These are phyloP conservation scores for Dissostichus mawsoni DNA, from an alignment of 2,113 vertebrate genomes.

Conservation along the genomic window DNA sequence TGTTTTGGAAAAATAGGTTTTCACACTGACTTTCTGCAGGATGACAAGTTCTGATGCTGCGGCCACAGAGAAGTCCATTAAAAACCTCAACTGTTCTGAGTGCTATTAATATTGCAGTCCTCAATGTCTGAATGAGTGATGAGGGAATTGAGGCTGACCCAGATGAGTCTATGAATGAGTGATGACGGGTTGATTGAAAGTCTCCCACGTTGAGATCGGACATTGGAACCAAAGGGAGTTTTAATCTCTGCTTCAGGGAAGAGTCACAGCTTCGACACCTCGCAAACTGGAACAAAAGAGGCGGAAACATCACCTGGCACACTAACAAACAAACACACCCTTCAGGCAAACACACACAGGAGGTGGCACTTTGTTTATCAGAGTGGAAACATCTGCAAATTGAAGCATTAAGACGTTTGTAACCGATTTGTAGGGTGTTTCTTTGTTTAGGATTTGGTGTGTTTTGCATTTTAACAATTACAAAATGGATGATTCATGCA, in stretches of 20 bases:
- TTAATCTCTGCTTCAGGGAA: constrained; percentile 45
- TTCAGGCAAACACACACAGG: constrained; percentile 14
- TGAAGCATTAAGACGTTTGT: background rate
- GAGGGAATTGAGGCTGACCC: constrained; percentile 74
- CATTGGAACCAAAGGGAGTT: constrained; percentile 16
- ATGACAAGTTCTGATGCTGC: constrained; percentile 38
- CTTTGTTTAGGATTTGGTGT: background rate
- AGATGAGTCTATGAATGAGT: constrained; percentile 78
- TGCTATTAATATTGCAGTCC: constrained; percentile 80
- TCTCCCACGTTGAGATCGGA: constrained; percentile 25
- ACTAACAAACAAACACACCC: constrained; percentile 4
- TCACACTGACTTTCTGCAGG: constrained; percentile 13
- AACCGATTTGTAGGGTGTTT: background rate
- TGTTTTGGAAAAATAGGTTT: constrained; percentile 23
- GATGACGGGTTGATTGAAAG: constrained; percentile 65
- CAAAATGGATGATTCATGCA: too few relatives aligned
- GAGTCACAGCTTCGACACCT: constrained; percentile 35
- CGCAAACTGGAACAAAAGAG: constrained; percentile 17
- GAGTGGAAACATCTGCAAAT: constrained; percentile 25
- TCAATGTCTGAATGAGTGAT: constrained; percentile 80
- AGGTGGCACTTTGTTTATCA: constrained; percentile 8
- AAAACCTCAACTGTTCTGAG: constrained; percentile 67
- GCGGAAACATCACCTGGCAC: constrained; percentile 17
- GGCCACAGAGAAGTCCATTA: constrained; percentile 64
- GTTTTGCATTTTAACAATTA: background rate